These are phyloP conservation scores for Morphnarchus princeps DNA, from an alignment of 2,113 vertebrate genomes.

Conservation along the genomic window DNA sequence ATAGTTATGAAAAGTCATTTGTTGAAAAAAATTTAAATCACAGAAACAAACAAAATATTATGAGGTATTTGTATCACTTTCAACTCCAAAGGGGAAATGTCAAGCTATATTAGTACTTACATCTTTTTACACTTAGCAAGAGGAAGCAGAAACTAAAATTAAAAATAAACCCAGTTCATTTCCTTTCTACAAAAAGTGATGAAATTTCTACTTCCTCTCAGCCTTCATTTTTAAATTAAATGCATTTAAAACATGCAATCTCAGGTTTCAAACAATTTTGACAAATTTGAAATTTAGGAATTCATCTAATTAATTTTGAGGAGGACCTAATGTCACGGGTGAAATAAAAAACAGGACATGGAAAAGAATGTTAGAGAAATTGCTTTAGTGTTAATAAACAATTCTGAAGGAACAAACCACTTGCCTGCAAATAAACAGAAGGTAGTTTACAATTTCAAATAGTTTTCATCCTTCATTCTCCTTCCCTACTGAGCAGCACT, in stretches of 20 bases:
- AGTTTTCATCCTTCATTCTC: not conserved
- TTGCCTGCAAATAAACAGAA: not conserved
- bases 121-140: not conserved
- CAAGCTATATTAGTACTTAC: not conserved
- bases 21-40: not conserved
- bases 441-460: not conserved
- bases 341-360: not conserved
- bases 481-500: not conserved
- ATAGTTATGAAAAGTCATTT: not conserved
- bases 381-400: not conserved
- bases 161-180: not conserved
- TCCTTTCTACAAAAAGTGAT: not conserved
- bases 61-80: not conserved
- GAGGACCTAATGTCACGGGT: not conserved
- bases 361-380: not conserved
- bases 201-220: not conserved
- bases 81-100: not conserved
- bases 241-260: not conserved
- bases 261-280: not conserved
- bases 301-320: not conserved
- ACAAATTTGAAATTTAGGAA: not conserved
- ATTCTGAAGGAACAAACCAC: not conserved
- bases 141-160: not conserved
- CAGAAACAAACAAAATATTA: not conserved
- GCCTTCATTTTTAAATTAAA: not conserved